Evolutionary conservation across 2,888 invertebrate species (phyloP), one percentile per base, ranked within the genome.

Genomic region (Polylopha cassiicola): DNA sequence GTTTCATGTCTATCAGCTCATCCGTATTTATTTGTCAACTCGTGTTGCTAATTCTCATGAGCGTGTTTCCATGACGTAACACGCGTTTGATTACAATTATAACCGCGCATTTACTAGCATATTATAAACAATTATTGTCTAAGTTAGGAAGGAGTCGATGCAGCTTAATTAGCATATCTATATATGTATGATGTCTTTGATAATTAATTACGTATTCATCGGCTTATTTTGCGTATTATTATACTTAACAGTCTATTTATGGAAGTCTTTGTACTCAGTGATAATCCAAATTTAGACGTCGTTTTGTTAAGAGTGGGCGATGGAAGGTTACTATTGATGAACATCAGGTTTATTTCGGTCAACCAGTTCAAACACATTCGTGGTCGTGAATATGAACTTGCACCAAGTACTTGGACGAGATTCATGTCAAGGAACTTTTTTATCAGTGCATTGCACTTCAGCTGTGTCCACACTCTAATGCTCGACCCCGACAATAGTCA

Each of bases 361-460:
- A 8, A 7, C n/a, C 17, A 15, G 13, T 6, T 18, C 24, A 30
- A 29, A 23, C 11, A 34, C 34, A 23, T 29, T 30, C 11, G 11
- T 33, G n/a, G 18, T 30, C 11, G 11, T 33, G n/a, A 22, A 29
- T 24, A 6, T 34, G 39, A 29, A 33, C 39, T 33, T 33, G 21
- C 17, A 27, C 6, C n/a, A 8, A 16, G n/a, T 10, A 15, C 13
- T 13, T 18, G 9, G 18, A 15, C 10, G n/a, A 15, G 26, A 8
- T 11, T 10, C 11, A 3, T 16, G 38, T 27, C 27, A 39, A 32
- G 24, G 20, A 31, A 29, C 29, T 29, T 37, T 22, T 22, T 33
- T 28, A 39, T 28, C 17, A 22, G 32, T 24, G 15, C 21, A 14
- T 33, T 37, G 30, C 37, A 24, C 37, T 24, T 11, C 5, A 15